Evolutionary conservation across 2,888 invertebrate genomes (phyloP).

Genomic region (Brachyptera risi): DNA sequence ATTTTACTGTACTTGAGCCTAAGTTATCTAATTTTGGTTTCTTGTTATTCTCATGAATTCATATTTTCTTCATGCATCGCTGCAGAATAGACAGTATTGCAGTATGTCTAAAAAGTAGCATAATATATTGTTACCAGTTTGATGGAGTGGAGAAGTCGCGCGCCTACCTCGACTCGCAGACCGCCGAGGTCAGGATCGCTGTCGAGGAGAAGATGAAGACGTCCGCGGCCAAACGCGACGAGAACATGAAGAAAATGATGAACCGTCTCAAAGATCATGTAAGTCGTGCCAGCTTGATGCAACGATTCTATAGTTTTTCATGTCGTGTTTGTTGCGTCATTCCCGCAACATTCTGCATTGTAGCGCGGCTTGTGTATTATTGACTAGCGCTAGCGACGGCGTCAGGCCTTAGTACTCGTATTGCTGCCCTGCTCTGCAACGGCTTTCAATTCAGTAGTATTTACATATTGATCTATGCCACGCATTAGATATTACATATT

Average conservation of each 20-base stretch:
- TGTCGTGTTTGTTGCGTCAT: too few relatives aligned
- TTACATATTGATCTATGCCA: too few relatives aligned
- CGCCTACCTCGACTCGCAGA: constrained; percentile 77
- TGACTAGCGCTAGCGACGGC: too few relatives aligned
- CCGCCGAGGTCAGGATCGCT: constrained; percentile 77
- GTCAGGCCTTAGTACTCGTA: too few relatives aligned
- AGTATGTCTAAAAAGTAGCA: not conserved
- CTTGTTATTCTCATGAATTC: not conserved
- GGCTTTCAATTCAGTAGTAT: too few relatives aligned
- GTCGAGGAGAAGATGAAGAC: constrained; percentile 85
- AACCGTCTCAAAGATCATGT: constrained; percentile 90
- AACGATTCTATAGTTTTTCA: too few relatives aligned
- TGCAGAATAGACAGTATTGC: not conserved
- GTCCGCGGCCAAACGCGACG: constrained; percentile 84
- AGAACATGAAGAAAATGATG: constrained; percentile 86
- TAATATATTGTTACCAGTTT: too few relatives aligned
- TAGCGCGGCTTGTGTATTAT: too few relatives aligned
- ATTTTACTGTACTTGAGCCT: too few relatives aligned
- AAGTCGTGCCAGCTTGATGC: constrained; percentile 51
- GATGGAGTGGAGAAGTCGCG: constrained; percentile 61
- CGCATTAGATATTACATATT: too few relatives aligned
- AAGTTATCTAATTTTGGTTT: not conserved
- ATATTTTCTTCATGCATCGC: not conserved
- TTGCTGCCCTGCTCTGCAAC: too few relatives aligned
- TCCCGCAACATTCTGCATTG: too few relatives aligned